Percentiles rank a stretch among this genome's conserved stretches.
These are phyloP conservation scores for Neofelis nebulosa DNA, from an alignment of 2,113 vertebrate species.

Conservation along the genomic window DNA sequence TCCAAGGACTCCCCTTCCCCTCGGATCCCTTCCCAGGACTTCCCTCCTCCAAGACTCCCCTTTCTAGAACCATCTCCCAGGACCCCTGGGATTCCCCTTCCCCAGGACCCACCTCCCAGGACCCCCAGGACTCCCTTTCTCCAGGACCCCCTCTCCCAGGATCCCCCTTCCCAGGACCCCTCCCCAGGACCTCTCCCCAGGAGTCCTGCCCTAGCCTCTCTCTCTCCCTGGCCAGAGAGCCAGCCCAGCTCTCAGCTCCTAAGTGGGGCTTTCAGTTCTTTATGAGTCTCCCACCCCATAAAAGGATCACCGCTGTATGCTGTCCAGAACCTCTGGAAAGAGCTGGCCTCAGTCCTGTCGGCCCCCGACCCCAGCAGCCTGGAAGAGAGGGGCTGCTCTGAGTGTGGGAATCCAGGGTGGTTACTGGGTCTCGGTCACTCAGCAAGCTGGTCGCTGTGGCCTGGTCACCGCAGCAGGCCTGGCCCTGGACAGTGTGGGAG, in stretches of 20 bases:
- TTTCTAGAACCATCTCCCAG: too few species aligned
- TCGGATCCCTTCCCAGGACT: background rate
- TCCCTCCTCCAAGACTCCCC: background rate
- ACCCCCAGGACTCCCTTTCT: background rate
- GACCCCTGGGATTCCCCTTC: background rate
- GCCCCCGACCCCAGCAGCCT: background rate
- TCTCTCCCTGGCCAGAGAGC: background rate
- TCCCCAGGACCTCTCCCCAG: background rate
- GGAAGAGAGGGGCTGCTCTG: background rate
- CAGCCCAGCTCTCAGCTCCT: constrained; percentile 49
- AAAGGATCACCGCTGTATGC: constrained; percentile 37
- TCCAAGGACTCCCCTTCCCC: too few species aligned
- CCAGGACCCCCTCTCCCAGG: too few species aligned
- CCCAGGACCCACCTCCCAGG: too few species aligned
- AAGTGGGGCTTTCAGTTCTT: constrained; percentile 65
- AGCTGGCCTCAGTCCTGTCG: background rate
- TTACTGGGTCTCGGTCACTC: background rate
- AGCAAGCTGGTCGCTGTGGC: background rate
- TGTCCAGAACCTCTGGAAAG: constrained; percentile 56
- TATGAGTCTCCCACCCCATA: constrained; percentile 66
- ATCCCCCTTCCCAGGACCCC: background rate
- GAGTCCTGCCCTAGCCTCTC: background rate
- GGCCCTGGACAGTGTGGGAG: background rate
- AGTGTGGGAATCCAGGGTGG: background rate
- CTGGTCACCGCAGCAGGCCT: background rate